Percentiles rank a stretch among this genome's conserved stretches.
Conservation (phyloP, 2,888 invertebrate genomes). For the Meta bourneti region DNA sequence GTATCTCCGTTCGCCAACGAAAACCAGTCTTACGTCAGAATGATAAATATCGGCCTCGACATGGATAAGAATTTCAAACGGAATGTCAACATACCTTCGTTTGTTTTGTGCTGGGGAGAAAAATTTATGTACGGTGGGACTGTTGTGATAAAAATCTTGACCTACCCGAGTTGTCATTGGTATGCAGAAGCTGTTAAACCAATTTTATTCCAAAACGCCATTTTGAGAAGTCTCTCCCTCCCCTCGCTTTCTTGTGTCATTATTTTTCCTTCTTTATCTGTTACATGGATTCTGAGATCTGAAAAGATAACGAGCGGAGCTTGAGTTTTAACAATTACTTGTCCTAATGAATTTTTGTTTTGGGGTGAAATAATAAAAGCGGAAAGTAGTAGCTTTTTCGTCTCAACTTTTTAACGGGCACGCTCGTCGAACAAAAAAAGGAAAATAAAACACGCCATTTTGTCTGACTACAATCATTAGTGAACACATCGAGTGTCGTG, state of each 20-base stretch:
- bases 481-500: constrained; percentile 62
- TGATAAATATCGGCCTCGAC: constrained; percentile 40
- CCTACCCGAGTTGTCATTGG: constrained; percentile 41
- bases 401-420: constrained; percentile 32
- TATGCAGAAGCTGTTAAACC: constrained; percentile 40
- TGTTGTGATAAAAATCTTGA: constrained; percentile 51
- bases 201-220: constrained; percentile 16
- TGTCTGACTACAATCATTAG: constrained; percentile 74
- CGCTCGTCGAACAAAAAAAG: not conserved
- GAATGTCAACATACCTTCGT: constrained; percentile 60
- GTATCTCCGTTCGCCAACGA: not conserved
- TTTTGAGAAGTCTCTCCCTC: constrained; percentile 1
- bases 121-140: constrained; percentile 18
- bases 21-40: constrained; percentile 14
- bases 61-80: constrained; percentile 48
- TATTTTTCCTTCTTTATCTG: constrained; percentile 11
- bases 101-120: constrained; percentile 19
- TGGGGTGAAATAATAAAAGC: constrained; percentile 14
- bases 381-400: constrained; percentile 45
- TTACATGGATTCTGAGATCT: constrained; percentile 33
- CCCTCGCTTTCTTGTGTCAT: constrained; percentile 14
- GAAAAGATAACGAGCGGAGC: constrained; percentile 25
- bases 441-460: constrained; percentile 58
- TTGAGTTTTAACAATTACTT: constrained; percentile 68
- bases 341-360: constrained; percentile 69